Conservation (phyloP, 92 coral and sea anemone species). For the Bergia puertoricense region DNA sequence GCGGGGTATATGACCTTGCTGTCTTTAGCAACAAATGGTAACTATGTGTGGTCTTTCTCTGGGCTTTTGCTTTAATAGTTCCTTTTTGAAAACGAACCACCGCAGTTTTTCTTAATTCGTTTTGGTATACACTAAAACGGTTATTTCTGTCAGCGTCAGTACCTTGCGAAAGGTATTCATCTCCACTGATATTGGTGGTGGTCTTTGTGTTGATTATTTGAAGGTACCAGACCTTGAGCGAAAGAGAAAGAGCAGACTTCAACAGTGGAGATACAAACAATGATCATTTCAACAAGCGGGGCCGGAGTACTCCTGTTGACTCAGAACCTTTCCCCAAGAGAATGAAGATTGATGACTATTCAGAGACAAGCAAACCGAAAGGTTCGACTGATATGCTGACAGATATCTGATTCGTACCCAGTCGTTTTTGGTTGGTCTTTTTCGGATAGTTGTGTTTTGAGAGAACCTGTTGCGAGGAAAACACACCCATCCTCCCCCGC, state of each 20-base stretch:
- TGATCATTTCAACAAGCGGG: constrained; percentile 87
- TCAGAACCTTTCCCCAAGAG: constrained; percentile 76
- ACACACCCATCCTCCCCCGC: no score
- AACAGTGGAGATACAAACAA: constrained; percentile 94
- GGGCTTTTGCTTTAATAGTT: no score
- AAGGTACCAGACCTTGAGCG: constrained; percentile 91
- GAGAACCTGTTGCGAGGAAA: no score
- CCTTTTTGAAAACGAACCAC: no score
- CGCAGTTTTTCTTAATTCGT: no score
- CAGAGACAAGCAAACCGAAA: constrained; percentile 53
- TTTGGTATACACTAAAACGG: background rate
- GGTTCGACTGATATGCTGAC: constrained; percentile 35
- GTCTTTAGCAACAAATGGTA: no score
- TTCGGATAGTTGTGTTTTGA: no score
- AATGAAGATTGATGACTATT: constrained; percentile 57
- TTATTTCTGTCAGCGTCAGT: background rate
- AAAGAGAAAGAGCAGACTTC: constrained; percentile 93
- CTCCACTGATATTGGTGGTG: no score
- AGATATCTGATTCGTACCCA: background rate
- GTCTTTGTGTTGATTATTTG: background rate
- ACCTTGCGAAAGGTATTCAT: no score
- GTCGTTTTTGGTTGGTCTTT: no score
- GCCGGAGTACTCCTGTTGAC: constrained; percentile 62
- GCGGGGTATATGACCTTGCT: no score
- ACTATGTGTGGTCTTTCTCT: background rate